Conservation (phyloP, 1,140 invertebrate genomes). For the Frieseomelitta varia region DNA sequence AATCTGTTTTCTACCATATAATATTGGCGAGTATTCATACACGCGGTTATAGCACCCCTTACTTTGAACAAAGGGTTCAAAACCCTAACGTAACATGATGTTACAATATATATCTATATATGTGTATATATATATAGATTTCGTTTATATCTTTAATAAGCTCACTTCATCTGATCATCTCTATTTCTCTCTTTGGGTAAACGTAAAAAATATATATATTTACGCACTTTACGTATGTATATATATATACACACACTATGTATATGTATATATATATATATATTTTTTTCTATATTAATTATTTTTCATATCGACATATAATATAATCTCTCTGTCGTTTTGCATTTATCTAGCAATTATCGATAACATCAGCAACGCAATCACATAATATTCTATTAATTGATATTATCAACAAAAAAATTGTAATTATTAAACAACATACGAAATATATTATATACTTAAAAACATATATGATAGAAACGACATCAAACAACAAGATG, state of each 20-base stretch:
- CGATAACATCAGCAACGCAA: slow-evolving; percentile 70
- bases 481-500: slow-evolving; percentile 75
- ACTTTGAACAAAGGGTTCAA: slow-evolving; percentile 54
- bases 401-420: slow-evolving; percentile 74
- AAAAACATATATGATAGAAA: slow-evolving; percentile 71
- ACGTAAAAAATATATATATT: slow-evolving; percentile 76
- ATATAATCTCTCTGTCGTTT: slow-evolving; percentile 74
- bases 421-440: slow-evolving; percentile 71
- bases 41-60: slow-evolving; percentile 62
- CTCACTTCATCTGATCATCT: slow-evolving; percentile 65
- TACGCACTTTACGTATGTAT: slow-evolving; percentile 54
- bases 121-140: slow-evolving; percentile 44
- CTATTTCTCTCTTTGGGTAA: slow-evolving; percentile 76
- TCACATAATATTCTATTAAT: slow-evolving; percentile 68
- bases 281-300: slow-evolving; percentile 56
- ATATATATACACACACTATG: slow-evolving; percentile 64
- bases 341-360: slow-evolving; percentile 64
- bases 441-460: slow-evolving; percentile 73
- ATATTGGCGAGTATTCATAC: slow-evolving; percentile 67
- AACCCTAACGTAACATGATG: slow-evolving; percentile 57
- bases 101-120: slow-evolving; percentile 53
- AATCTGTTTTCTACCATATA: slow-evolving; percentile 65
- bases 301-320: slow-evolving; percentile 61
- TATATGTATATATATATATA: slow-evolving; percentile 59
- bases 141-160: slow-evolving; percentile 68